Evolutionary conservation across 2,797 vertebrate species (phyloP).

Genomic region (Phylloscopus collybita): DNA sequence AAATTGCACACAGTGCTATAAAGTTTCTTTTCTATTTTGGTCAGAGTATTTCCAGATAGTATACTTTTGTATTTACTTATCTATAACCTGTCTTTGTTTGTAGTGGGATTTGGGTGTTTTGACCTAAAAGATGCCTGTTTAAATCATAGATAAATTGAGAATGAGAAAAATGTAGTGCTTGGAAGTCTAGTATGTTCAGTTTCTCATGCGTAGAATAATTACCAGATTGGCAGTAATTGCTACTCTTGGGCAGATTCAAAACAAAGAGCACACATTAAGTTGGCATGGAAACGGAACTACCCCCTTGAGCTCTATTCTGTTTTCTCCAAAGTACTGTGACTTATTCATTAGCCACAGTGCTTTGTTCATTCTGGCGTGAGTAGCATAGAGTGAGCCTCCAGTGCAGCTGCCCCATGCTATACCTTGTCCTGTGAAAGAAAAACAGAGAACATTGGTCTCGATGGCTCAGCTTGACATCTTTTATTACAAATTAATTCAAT

Average conservation of each 20-base stretch:
- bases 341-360: background rate
- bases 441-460: background rate
- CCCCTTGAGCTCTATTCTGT: background rate
- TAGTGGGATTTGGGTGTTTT: background rate
- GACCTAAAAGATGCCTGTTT: background rate
- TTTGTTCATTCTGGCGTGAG: background rate
- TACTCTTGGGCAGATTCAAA: conserved; percentile 18
- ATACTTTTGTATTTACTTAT: background rate
- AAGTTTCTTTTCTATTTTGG: background rate
- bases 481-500: background rate
- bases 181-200: background rate
- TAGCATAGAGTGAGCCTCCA: background rate
- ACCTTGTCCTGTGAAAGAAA: background rate
- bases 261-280: background rate
- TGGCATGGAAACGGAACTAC: conserved; percentile 37
- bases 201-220: conserved; percentile 16
- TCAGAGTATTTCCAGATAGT: background rate
- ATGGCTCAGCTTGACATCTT: background rate
- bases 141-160: background rate
- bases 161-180: background rate
- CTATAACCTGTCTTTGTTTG: background rate
- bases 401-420: background rate
- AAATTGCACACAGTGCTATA: background rate
- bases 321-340: background rate
- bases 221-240: conserved; percentile 37